A percentile compares a stretch with the other conserved stretches of the same genome.
phyloP scores from a whole-genome alignment of 2,113 vertebrate genomes.

The Ceyx margarethae region DNA sequence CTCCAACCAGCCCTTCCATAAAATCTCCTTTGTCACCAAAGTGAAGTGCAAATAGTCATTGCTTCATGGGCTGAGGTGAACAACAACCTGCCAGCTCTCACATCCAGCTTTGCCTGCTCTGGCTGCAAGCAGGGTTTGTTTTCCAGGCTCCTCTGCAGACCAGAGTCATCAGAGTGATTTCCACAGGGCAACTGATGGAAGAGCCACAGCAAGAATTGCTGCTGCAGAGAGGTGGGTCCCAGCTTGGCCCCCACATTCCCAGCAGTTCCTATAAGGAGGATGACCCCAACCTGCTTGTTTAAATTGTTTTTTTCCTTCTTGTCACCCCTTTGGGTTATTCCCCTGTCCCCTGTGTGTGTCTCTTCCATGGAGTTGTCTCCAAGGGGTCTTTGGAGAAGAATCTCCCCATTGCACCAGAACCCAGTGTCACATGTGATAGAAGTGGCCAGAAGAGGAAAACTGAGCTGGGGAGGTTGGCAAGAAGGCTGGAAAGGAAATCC shows the following conservation, averaged over 20 bases:
- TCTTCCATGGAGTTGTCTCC: neutral
- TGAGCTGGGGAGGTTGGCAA: neutral
- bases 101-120: neutral
- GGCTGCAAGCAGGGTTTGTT: neutral
- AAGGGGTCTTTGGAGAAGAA: neutral
- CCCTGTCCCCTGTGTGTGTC: rapidly evolving
- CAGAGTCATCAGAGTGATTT: neutral
- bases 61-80: rapidly evolving
- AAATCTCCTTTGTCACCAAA: neutral
- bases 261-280: neutral
- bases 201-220: neutral
- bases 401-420: too few species aligned
- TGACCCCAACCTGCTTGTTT: neutral
- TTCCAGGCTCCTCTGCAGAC: neutral
- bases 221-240: rapidly evolving
- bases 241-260: neutral
- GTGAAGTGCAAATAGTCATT: neutral
- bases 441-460: neutral
- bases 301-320: neutral
- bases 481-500: neutral
- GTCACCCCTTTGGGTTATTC: neutral
- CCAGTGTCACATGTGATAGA: neutral
- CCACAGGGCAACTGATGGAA: too few species aligned
- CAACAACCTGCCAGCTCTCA: neutral
- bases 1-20: neutral